A percentile compares a stretch with the other conserved stretches of the same genome.
Conservation (phyloP, 2,113 vertebrate species). For the Cebus imitator region DNA sequence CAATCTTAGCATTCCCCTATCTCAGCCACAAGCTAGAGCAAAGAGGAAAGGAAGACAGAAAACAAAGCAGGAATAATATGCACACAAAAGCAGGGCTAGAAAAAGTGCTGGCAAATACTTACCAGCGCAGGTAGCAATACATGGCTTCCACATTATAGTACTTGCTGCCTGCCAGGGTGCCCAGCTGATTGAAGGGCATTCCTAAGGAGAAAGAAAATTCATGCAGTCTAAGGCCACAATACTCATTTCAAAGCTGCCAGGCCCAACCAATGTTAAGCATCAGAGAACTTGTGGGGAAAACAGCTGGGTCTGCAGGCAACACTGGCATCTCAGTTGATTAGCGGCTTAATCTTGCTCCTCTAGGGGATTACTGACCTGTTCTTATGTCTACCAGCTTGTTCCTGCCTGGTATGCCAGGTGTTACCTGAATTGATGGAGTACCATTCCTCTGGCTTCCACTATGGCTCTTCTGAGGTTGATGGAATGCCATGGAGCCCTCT, state of each 20-base stretch:
- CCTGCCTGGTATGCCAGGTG: not conserved
- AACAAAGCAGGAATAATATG: not conserved
- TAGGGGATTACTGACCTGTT: not conserved
- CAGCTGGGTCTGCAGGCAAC: not conserved
- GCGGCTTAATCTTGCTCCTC: not conserved
- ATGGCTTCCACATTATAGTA: slow-evolving; percentile 98
- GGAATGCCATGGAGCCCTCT: not conserved
- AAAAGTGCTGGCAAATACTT: slow-evolving; percentile 71
- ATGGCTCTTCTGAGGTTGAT: not conserved
- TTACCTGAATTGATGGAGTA: not conserved
- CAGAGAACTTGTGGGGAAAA: not conserved
- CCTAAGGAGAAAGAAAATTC: slow-evolving; percentile 82
- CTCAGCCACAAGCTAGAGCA: not conserved
- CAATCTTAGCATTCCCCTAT: not conserved
- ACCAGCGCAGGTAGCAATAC: slow-evolving; percentile 99
- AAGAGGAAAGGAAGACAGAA: not conserved
- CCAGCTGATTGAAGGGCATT: slow-evolving; percentile 98
- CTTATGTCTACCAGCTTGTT: not conserved
- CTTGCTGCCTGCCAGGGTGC: slow-evolving; percentile 95
- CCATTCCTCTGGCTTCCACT: not conserved
- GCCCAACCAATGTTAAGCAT: not conserved
- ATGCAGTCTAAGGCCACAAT: not conserved
- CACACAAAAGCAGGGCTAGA: not conserved
- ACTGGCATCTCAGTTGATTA: not conserved
- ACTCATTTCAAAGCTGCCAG: not conserved